Percentiles rank a stretch among this genome's conserved stretches.
Conservation (phyloP, 2,888 invertebrate genomes). For the Drosophila longiperda region DNA sequence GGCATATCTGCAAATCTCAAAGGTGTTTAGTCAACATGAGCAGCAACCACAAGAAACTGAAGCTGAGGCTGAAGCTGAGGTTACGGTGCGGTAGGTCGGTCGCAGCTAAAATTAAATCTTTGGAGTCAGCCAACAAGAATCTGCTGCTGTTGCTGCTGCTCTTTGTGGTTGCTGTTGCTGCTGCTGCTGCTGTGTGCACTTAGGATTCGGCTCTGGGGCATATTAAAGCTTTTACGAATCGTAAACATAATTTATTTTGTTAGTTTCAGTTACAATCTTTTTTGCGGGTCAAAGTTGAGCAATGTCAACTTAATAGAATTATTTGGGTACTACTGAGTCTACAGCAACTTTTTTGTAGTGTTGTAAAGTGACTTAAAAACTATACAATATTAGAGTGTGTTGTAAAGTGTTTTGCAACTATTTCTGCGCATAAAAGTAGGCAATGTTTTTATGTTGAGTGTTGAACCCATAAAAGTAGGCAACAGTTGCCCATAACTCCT, state of each 20-base stretch:
- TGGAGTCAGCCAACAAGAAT: constrained; percentile 46
- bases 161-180: constrained; percentile 20
- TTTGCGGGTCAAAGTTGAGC: constrained; percentile 6
- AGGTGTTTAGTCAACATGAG: constrained; percentile 75
- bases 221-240: constrained; percentile 80
- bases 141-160: constrained; percentile 38
- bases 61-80: constrained; percentile 36
- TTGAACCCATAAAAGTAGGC: constrained; percentile 27
- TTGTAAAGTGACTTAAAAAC: not conserved
- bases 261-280: constrained; percentile 55
- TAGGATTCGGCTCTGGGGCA: constrained; percentile 76
- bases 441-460: constrained; percentile 18
- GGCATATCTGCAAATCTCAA: constrained; percentile 72
- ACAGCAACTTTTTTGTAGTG: constrained; percentile 21
- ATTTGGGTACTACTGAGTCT: constrained; percentile 4
- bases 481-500: constrained; percentile 26
- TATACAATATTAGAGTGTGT: not conserved
- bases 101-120: constrained; percentile 76
- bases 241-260: constrained; percentile 78
- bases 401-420: constrained; percentile 21
- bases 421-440: constrained; percentile 40
- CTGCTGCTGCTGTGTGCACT: constrained; percentile 64
- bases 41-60: constrained; percentile 55
- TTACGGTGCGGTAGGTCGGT: constrained; percentile 74
- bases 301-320: constrained; percentile 48